These are phyloP conservation scores for Rotaria sp. DNA, from an alignment of 2,888 invertebrate genomes.

Conservation along the genomic window DNA sequence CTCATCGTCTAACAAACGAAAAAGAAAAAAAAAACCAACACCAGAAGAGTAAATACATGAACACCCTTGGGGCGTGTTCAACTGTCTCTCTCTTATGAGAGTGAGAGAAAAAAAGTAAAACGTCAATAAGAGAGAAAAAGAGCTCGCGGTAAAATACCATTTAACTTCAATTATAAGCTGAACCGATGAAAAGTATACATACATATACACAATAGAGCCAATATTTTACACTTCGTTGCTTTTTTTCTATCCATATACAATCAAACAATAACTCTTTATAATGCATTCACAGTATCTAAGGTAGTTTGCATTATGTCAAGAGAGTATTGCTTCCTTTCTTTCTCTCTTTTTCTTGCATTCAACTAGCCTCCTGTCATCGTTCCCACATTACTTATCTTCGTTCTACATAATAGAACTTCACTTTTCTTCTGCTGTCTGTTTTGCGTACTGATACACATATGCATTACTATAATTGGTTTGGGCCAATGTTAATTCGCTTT, in stretches of 20 bases:
- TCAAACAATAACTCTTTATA: background rate
- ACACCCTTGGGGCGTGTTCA: conserved; percentile 12
- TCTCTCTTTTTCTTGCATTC: background rate
- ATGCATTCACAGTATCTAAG: background rate
- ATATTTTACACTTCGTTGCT: conserved; percentile 1
- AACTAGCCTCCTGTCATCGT: background rate
- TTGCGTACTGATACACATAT: background rate
- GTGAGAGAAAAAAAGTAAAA: conserved; percentile 9
- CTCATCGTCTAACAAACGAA: conserved; percentile 4
- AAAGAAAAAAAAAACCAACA: background rate
- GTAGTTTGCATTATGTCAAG: background rate
- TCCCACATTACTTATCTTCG: conserved; percentile 1
- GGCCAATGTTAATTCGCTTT: conserved; percentile 12
- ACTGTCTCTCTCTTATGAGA: conserved; percentile 1
- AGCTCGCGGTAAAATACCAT: conserved; percentile 18
- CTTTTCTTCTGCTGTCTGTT: background rate
- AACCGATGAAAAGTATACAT: conserved; percentile 1
- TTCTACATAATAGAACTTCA: background rate
- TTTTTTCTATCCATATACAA: background rate
- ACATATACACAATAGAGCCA: background rate
- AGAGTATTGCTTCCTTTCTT: background rate
- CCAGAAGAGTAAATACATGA: background rate
- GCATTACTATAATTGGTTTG: conserved; percentile 3
- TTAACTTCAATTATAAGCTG: conserved; percentile 9
- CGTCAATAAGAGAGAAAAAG: conserved; percentile 7